A percentile compares a stretch with the other conserved stretches of the same genome.
Conservation (phyloP, 1,140 invertebrate genomes). For the Zaprionus tsacasi region DNA sequence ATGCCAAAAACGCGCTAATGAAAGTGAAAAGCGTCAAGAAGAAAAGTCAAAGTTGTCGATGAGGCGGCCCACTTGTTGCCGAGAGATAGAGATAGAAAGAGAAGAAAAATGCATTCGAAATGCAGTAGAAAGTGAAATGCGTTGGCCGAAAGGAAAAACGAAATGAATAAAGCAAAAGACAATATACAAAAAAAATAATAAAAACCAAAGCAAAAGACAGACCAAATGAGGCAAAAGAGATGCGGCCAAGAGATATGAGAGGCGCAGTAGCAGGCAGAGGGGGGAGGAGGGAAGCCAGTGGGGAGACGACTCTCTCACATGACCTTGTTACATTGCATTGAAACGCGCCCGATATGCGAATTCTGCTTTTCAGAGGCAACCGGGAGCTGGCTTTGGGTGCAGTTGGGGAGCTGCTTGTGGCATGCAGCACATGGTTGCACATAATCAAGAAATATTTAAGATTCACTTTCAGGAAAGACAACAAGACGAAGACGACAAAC, state of each 20-base stretch:
- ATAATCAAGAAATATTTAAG: slow-evolving; percentile 75
- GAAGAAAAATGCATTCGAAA: slow-evolving; percentile 68
- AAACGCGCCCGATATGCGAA: slow-evolving; percentile 54
- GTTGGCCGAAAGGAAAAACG: slow-evolving; percentile 49
- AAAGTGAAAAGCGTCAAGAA: slow-evolving; percentile 72
- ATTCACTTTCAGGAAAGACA: slow-evolving; percentile 67
- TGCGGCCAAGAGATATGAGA: slow-evolving; percentile 58
- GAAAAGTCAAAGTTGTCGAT: slow-evolving; percentile 37
- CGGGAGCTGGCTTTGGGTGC: slow-evolving; percentile 25
- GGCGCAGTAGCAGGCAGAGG: neutral
- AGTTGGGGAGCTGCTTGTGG: neutral
- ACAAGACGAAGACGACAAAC: slow-evolving; percentile 40
- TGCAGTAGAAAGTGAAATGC: slow-evolving; percentile 80
- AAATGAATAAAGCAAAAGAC: slow-evolving; percentile 9
- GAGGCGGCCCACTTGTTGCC: slow-evolving; percentile 53
- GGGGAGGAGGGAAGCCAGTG: no score
- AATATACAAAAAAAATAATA: slow-evolving; percentile 32
- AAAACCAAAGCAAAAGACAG: slow-evolving; percentile 43
- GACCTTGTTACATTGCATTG: slow-evolving; percentile 72
- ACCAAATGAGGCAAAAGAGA: slow-evolving; percentile 67
- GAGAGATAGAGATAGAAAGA: slow-evolving; percentile 6
- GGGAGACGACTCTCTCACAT: slow-evolving; percentile 55
- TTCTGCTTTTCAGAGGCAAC: slow-evolving; percentile 34
- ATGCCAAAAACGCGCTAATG: slow-evolving; percentile 49
- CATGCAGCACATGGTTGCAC: slow-evolving; percentile 21